Evolutionary conservation across 2,888 invertebrate genomes (phyloP).

Genomic region (Campoletis raptor): DNA sequence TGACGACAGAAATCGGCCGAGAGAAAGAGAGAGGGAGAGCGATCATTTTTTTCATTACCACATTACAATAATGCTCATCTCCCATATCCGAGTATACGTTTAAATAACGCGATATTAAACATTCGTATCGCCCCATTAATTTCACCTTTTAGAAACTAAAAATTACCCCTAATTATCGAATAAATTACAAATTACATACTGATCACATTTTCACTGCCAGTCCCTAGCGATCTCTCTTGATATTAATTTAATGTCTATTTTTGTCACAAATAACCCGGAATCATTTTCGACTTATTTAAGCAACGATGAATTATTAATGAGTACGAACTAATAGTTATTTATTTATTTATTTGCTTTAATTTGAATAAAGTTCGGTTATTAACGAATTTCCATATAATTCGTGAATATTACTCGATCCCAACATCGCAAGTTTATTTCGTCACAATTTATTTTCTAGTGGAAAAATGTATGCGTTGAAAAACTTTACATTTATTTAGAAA

Average conservation of each 20-base stretch:
- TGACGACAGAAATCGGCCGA: conserved; percentile 21
- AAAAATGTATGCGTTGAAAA: no score
- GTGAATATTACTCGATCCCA: not conserved
- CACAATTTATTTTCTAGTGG: no score
- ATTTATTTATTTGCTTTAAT: not conserved
- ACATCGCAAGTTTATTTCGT: not conserved
- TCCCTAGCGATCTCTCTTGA: not conserved
- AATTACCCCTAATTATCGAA: conserved; percentile 32
- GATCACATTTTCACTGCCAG: not conserved
- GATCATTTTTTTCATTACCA: conserved; percentile 4
- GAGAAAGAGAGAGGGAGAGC: conserved; percentile 1
- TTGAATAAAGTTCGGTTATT: not conserved
- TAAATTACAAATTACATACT: conserved; percentile 26
- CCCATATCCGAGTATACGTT: conserved; percentile 7
- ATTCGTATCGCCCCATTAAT: conserved; percentile 32
- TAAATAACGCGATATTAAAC: conserved; percentile 12
- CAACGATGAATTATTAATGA: not conserved
- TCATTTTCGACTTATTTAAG: conserved; percentile 2
- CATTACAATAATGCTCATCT: conserved; percentile 20
- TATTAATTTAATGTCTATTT: conserved; percentile 24
- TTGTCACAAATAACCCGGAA: conserved; percentile 4
- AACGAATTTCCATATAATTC: not conserved
- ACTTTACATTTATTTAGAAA: no score
- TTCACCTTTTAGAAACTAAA: conserved; percentile 3
- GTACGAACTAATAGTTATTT: not conserved